phyloP scores from a whole-genome alignment of 2,797 vertebrate genomes.

The Coccyzus lansbergi region DNA sequence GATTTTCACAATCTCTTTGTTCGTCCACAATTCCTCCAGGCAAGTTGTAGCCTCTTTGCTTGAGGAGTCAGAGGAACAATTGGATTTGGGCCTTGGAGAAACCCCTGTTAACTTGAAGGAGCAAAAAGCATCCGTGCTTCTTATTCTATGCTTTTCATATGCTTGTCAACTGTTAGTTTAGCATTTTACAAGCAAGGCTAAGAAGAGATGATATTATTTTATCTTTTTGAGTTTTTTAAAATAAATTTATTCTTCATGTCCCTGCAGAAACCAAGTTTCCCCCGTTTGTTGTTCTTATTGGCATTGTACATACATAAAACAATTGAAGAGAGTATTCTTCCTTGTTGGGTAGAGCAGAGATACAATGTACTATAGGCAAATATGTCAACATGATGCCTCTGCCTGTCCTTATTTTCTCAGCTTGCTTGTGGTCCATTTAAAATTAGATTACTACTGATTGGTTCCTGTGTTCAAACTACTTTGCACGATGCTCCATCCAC shows the following conservation, averaged over 20 bases:
- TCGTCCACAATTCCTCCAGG: not conserved
- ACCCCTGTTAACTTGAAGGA: conserved; percentile 2
- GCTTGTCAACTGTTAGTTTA: conserved; percentile 14
- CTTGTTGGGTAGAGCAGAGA: conserved; percentile 17
- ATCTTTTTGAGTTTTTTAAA: not conserved
- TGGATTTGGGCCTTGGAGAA: not conserved
- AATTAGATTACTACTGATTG: conserved; percentile 49
- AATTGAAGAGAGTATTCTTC: conserved; percentile 24
- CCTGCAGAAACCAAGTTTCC: not conserved
- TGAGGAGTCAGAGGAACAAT: not conserved
- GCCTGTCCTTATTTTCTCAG: conserved; percentile 41
- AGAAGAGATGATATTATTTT: conserved; percentile 3
- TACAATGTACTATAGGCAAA: not conserved
- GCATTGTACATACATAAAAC: conserved; percentile 26
- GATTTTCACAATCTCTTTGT: conserved; percentile 6
- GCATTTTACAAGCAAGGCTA: not conserved
- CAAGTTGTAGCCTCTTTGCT: not conserved
- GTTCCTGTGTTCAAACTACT: conserved; percentile 44
- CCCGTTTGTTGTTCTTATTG: conserved; percentile 35
- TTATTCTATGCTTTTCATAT: not conserved
- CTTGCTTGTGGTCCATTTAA: conserved; percentile 49
- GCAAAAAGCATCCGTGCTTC: not conserved
- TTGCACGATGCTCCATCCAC: not conserved
- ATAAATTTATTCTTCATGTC: not conserved
- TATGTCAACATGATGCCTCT: not conserved